Percentiles rank a stretch among this genome's conserved stretches.
These are phyloP conservation scores for Heliconius cydno DNA, from an alignment of 2,888 invertebrate genomes.

Conservation along the genomic window DNA sequence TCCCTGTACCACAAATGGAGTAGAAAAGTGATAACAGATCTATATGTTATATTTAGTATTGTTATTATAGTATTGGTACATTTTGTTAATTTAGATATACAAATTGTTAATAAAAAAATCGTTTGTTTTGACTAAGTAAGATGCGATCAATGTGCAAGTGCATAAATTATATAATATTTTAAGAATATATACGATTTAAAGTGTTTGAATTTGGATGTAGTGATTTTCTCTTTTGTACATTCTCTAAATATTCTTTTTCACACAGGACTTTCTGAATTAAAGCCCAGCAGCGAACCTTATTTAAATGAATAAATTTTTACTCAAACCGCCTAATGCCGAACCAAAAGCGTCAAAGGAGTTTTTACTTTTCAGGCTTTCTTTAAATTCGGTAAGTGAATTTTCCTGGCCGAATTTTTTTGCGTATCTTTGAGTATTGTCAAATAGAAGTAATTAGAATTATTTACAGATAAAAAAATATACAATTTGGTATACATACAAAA, in stretches of 20 bases:
- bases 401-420: not conserved
- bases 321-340: slow-evolving; percentile 19
- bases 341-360: slow-evolving; percentile 25
- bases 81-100: no score
- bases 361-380: slow-evolving; percentile 21
- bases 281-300: slow-evolving; percentile 10
- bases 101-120: no score
- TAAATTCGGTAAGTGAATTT: slow-evolving; percentile 26
- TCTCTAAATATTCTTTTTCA: slow-evolving; percentile 9
- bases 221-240: not conserved
- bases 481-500: not conserved
- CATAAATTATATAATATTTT: no score
- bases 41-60: no score
- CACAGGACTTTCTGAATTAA: not conserved
- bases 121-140: no score
- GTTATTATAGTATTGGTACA: no score
- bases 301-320: slow-evolving; percentile 23
- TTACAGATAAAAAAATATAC: not conserved
- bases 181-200: no score
- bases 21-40: no score
- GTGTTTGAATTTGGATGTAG: not conserved
- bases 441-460: slow-evolving; percentile 11
- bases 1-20: no score
- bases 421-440: slow-evolving; percentile 14
- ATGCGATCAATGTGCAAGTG: no score